These are phyloP conservation scores for Drosophila cardini DNA, from an alignment of 1,140 invertebrate species.

Conservation along the genomic window DNA sequence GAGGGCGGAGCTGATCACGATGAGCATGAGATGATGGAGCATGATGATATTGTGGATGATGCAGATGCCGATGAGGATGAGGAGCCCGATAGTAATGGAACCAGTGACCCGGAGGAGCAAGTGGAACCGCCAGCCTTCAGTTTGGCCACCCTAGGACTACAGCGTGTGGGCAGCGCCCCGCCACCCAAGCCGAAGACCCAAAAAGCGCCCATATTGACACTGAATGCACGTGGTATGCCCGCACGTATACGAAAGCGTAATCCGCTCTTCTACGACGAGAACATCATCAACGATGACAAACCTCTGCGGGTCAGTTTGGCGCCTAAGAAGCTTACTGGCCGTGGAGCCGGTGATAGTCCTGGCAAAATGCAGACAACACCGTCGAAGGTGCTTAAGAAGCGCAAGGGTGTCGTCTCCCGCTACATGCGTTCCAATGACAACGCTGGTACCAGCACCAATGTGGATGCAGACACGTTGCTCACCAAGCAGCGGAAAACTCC, in stretches of 20 bases:
- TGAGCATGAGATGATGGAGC: constrained; percentile 36
- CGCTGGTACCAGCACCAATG: constrained; percentile 55
- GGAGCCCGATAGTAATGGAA: constrained; percentile 74
- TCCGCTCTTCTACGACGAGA: constrained; percentile 95
- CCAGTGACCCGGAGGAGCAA: constrained; percentile 85
- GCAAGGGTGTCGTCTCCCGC: constrained; percentile 75
- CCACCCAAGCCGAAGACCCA: constrained; percentile 88
- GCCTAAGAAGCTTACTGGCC: constrained; percentile 81
- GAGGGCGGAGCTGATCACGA: constrained; percentile 40
- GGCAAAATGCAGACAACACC: constrained; percentile 85
- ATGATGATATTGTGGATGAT: constrained; percentile 38
- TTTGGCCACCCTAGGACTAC: constrained; percentile 90
- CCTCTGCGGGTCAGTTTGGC: constrained; percentile 87
- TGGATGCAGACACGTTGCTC: background rate
- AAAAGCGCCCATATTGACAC: constrained; percentile 89
- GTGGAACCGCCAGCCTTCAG: constrained; percentile 89
- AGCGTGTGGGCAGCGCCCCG: constrained; percentile 90
- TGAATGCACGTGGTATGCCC: constrained; percentile 94
- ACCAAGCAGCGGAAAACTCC: constrained; percentile 46
- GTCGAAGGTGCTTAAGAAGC: constrained; percentile 86
- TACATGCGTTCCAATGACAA: constrained; percentile 76
- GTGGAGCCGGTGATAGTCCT: constrained; percentile 41
- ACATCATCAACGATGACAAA: constrained; percentile 92
- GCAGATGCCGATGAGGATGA: constrained; percentile 44
- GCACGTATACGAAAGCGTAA: constrained; percentile 96